These are phyloP conservation scores for Matsumurasca onukii DNA, from an alignment of 1,140 invertebrate species.

Conservation along the genomic window DNA sequence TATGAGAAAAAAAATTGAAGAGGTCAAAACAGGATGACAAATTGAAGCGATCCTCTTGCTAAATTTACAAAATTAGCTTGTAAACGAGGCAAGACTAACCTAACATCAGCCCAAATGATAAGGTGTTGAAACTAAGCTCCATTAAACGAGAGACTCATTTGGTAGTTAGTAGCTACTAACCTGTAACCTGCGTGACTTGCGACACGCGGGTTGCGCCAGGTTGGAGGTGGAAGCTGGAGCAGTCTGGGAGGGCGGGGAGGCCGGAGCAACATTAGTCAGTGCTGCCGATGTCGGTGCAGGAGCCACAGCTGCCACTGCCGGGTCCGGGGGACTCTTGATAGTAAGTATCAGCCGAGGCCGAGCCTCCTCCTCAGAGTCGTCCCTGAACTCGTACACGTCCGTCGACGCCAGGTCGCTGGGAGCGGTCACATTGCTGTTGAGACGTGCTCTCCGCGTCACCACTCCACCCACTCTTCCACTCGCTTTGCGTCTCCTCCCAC, in stretches of 20 bases:
- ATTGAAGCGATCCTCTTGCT: no score
- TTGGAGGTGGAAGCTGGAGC: no score
- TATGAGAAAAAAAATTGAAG: no score
- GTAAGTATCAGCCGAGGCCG: slow-evolving; percentile 74
- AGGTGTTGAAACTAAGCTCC: no score
- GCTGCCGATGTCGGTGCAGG: slow-evolving; percentile 38
- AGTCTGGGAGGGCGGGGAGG: no score
- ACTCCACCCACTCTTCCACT: slow-evolving; percentile 46
- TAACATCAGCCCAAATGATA: no score
- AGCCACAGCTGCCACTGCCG: slow-evolving; percentile 46
- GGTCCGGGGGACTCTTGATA: slow-evolving; percentile 66
- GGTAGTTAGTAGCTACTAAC: slow-evolving; percentile 37
- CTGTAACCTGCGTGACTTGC: slow-evolving; percentile 75
- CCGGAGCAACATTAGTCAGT: slow-evolving; percentile 42
- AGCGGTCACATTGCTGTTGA: slow-evolving; percentile 34
- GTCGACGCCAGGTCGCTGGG: slow-evolving; percentile 50
- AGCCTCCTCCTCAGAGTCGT: slow-evolving; percentile 74
- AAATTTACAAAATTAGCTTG: no score
- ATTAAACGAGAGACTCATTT: no score
- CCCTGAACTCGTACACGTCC: slow-evolving; percentile 82
- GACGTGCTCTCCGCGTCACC: slow-evolving; percentile 52
- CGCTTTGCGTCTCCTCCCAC: slow-evolving; percentile 43
- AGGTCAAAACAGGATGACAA: no score
- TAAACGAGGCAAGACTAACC: no score
- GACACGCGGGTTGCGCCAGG: no score